Evolutionary conservation across 92 coral and sea anemone species (phyloP), one percentile per base, ranked within the genome.

Genomic region (Porites divaricata): DNA sequence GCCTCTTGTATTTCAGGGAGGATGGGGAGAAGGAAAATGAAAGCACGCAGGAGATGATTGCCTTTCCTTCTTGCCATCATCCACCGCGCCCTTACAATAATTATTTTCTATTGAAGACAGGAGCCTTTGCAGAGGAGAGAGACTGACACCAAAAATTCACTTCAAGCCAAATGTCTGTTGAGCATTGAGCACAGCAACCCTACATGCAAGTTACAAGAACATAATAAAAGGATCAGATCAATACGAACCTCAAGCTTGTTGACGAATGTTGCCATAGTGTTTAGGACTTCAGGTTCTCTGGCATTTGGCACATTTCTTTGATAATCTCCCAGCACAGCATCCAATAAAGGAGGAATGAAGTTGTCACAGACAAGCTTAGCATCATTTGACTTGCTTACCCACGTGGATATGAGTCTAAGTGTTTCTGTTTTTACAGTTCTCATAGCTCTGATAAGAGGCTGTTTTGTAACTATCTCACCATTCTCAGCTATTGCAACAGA

Each of bases 341-440:
- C 98, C 90, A 96, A 85, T 84, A 96, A 89, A 15, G 99, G 99
- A 16, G 99, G 99, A 25, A 96, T 96, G 74, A 96, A 96, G 90
- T 96, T 96, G 88, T 96, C 99, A 85, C 99, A 96, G 35, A 96
- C 99, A 87, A 96, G 88, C 72, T 95, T 96, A 17, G 99, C 97
- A 85, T 96, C 99, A 74, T 93, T 96, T 11, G 99, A 96, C 78
- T 93, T 95, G 81, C 94, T 83, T 21, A 96, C 99, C 99, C 99
- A 96, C 0, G 99, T 96, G 25, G 99, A 91, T 54, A 96, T 96
- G 19, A 96, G 89, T 80, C 98, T 88, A 8, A 96, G 87, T 7
- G 95, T 95, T 74, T 96, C 99, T 52, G 99, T 96, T 72, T 96
- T 96, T 12, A 93, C 99, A 74, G 98, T 95, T 74, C 99, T 86